phyloP scores from a whole-genome alignment of 2,113 vertebrate species.

The Plecotus auritus region DNA sequence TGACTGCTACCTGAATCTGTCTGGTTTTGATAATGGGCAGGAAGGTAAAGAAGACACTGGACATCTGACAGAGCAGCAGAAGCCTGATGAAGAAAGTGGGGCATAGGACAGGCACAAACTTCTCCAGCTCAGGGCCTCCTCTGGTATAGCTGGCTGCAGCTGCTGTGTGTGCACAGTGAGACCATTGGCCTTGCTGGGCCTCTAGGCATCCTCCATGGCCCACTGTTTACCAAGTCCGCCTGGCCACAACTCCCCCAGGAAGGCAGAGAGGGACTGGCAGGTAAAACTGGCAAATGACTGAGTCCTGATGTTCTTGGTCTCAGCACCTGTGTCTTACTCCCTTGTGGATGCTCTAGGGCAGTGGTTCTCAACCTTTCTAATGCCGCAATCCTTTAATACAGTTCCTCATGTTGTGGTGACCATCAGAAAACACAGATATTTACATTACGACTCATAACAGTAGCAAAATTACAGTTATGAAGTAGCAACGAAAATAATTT shows the following conservation, averaged over 20 bases:
- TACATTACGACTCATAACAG: too few species aligned
- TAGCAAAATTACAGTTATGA: too few species aligned
- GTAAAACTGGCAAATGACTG: background rate
- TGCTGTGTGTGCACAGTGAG: background rate
- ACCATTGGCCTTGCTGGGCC: background rate
- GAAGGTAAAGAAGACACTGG: background rate
- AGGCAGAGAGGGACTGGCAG: background rate
- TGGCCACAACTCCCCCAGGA: background rate
- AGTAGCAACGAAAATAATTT: too few species aligned
- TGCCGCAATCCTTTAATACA: too few species aligned
- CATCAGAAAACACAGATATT: too few species aligned
- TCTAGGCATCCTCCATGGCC: background rate
- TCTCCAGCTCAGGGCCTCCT: background rate
- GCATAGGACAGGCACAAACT: background rate
- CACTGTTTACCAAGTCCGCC: slow-evolving; percentile 25
- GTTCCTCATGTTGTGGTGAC: too few species aligned
- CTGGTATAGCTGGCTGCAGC: background rate
- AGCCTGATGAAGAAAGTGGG: background rate
- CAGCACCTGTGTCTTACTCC: background rate
- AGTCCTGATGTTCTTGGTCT: background rate
- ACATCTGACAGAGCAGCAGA: background rate
- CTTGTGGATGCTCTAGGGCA: background rate
- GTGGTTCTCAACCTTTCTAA: too few species aligned
- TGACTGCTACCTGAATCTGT: background rate
- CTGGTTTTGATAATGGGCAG: background rate